A percentile compares a stretch with the other conserved stretches of the same genome.
Conservation (phyloP, 2,888 invertebrate species). For the Microctonus aethiopoides region DNA sequence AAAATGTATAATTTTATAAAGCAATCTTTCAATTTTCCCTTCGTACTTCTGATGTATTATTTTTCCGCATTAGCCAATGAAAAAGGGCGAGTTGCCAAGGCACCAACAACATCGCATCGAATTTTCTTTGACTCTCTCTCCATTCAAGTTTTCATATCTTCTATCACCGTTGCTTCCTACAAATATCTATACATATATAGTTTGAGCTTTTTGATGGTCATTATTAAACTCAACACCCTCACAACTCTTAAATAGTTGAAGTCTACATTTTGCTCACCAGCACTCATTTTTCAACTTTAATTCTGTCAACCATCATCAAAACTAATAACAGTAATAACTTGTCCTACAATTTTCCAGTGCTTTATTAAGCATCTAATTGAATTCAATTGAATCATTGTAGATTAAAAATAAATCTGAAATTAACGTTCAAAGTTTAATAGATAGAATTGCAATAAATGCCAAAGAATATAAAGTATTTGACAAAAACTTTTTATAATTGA, state of each 20-base stretch:
- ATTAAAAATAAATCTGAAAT: no score
- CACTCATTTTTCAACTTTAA: neutral
- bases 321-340: neutral
- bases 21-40: neutral
- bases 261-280: neutral
- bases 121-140: conserved; percentile 13
- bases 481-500: neutral
- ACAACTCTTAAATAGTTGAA: neutral
- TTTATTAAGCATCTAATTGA: conserved; percentile 22
- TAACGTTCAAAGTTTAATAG: conserved; percentile 12
- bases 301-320: neutral
- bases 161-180: neutral
- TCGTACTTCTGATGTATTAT: conserved; percentile 46
- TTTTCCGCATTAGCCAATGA: conserved; percentile 54
- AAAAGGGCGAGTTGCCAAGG: conserved; percentile 52
- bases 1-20: neutral
- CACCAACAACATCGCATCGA: conserved; percentile 22
- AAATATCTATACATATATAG: neutral
- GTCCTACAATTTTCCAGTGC: neutral
- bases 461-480: neutral
- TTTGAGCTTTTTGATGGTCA: conserved; percentile 18
- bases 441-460: neutral
- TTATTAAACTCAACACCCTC: conserved; percentile 25
- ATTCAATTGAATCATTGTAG: no score
- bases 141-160: neutral